Evolutionary conservation across 2,797 vertebrate species (phyloP).

Genomic region (Ficedula albicollis): DNA sequence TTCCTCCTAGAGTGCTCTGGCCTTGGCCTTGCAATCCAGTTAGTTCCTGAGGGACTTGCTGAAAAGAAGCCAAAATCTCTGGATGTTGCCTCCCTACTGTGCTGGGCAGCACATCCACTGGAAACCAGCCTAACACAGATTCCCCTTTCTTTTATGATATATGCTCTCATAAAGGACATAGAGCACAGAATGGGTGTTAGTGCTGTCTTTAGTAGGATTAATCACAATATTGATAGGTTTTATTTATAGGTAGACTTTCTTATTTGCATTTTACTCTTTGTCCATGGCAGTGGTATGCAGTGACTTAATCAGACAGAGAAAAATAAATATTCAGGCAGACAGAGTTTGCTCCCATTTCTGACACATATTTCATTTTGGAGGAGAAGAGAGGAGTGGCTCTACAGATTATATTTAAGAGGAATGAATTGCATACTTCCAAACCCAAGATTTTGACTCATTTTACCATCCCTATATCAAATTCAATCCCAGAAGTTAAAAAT

Average conservation of each 20-base stretch:
- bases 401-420: background rate
- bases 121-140: background rate
- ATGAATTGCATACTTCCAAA: background rate
- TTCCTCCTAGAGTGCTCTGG: background rate
- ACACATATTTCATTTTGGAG: background rate
- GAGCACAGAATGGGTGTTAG: background rate
- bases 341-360: background rate
- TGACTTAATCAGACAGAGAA: background rate
- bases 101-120: background rate
- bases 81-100: background rate
- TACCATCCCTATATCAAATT: background rate
- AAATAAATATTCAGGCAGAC: background rate
- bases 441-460: background rate
- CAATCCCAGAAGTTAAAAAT: background rate
- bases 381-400: background rate
- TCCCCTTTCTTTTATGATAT: background rate
- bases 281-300: background rate
- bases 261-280: background rate
- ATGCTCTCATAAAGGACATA: background rate
- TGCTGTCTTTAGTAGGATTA: background rate
- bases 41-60: background rate
- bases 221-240: background rate
- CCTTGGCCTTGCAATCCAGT: background rate
- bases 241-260: background rate
- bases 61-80: background rate